Evolutionary conservation across 1,140 invertebrate genomes (phyloP).

Genomic region (Drosophila oshimai): DNA sequence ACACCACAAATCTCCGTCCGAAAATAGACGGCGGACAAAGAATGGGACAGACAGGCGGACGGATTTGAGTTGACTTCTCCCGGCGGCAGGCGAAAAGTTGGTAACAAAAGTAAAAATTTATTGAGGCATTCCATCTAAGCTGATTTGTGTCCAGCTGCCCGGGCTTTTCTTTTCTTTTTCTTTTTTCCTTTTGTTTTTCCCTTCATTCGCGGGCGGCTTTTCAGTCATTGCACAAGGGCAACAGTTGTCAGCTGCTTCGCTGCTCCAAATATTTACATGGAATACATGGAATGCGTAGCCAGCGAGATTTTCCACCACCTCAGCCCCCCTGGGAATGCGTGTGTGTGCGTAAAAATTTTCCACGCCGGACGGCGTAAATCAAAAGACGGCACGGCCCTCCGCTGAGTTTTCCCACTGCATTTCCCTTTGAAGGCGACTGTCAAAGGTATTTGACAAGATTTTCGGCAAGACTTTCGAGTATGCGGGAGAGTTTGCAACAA

Average conservation of each 20-base stretch:
- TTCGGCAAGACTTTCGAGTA: constrained; percentile 37
- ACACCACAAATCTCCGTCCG: constrained; percentile 72
- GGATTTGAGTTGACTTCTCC: constrained; percentile 59
- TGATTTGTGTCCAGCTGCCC: constrained; percentile 50
- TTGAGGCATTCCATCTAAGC: constrained; percentile 53
- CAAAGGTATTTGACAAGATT: constrained; percentile 67
- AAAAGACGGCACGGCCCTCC: constrained; percentile 37
- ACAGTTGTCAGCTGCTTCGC: constrained; percentile 64
- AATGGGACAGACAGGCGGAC: constrained; percentile 10
- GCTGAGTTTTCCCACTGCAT: constrained; percentile 33
- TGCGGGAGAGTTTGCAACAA: constrained; percentile 4
- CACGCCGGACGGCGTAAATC: constrained; percentile 70
- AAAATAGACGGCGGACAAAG: constrained; percentile 66
- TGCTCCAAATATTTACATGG: constrained; percentile 72
- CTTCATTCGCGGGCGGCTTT: not conserved
- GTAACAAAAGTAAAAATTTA: constrained; percentile 56
- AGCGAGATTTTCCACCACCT: constrained; percentile 16
- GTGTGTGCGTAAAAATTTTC: constrained; percentile 63
- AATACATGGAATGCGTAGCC: constrained; percentile 65
- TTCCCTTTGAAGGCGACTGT: constrained; percentile 66
- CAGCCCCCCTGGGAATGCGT: constrained; percentile 5
- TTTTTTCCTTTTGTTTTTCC: constrained; percentile 1
- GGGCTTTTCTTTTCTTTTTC: constrained; percentile 10
- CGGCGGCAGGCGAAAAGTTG: constrained; percentile 38
- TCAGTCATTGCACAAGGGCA: constrained; percentile 62